Base-by-base conservation (phyloP, 2,888 invertebrate species). In the Pristionchus mayeri region DNA sequence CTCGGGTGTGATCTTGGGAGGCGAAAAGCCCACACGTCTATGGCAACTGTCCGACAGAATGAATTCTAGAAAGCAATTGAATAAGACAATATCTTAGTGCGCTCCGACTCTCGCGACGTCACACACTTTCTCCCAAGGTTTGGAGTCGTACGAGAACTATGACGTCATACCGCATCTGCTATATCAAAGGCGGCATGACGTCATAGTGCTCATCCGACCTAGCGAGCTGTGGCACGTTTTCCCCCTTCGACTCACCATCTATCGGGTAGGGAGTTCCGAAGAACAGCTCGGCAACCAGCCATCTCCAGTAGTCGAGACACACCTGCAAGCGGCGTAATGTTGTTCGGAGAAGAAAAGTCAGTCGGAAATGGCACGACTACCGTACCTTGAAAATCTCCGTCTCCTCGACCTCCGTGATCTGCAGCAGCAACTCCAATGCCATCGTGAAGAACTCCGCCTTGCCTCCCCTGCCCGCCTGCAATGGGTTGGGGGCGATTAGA, bases 261-360 rank as follows among this genome's bases (percentile, higher is more conserved):
- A n/a, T n/a, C n/a, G 87, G 94, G 93, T 95, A 96, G 37, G 96
- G 96, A 91, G 95, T 95, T 92, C 96, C 96, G 93, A 96, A 95
- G 93, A 98, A 99, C 90, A 99, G 94, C 93, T 98, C 97, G 86
- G 96, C 95, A 44, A 97, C 96, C 87, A 99, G 94, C 86, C 96
- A 95, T 94, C 97, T 98, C 99, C 99, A 99, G 94, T 98, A 99
- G 93, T 99, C 99, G 88, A 99, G 94, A 93, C 98, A 99, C 89
- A 99, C 98, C 94, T 90, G 63, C n/a, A n/a, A n/a, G n/a, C n/a
- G n/a, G n/a, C n/a, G 4, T 16, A 16, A 18, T 3, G 21, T 4
- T 13, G 4, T 7, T 13, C 13, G 9, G 2, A 1, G 37, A 37
- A 67, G 16, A 67, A 2, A 37, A 34, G 37, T 1, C 37, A 13